Evolutionary conservation across 2,888 invertebrate genomes (phyloP).

Genomic region (Aethes cnicana): DNA sequence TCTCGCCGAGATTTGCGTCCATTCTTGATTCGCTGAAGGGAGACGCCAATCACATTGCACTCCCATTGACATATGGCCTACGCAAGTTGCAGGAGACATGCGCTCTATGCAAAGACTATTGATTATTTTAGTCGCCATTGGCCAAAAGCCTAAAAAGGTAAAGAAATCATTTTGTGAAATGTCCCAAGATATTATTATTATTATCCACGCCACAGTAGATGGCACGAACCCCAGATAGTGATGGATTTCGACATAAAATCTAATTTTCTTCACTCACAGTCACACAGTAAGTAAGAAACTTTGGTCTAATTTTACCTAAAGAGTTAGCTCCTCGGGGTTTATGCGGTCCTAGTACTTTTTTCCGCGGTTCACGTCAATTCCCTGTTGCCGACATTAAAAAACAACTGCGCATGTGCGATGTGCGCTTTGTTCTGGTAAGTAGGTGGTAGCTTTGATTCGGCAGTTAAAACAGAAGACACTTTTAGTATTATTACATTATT

Average conservation of each 20-base stretch:
- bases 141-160: constrained; percentile 1
- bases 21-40: no score
- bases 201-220: no score
- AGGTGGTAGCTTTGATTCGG: neutral
- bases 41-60: neutral
- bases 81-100: neutral
- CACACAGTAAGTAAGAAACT: no score
- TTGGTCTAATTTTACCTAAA: neutral
- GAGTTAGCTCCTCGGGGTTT: neutral
- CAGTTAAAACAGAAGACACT: no score
- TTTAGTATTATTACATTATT: no score
- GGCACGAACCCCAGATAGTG: no score
- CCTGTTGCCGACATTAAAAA: neutral
- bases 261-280: neutral
- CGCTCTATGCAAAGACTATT: neutral
- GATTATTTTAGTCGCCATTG: constrained; percentile 16
- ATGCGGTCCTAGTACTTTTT: constrained; percentile 16
- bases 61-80: neutral
- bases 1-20: no score
- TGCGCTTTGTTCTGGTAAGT: neutral
- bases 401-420: neutral
- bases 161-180: neutral
- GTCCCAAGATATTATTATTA: no score
- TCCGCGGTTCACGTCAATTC: constrained; percentile 5
- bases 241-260: neutral